phyloP scores from a whole-genome alignment of 2,113 vertebrate genomes.

The Ammodytes dubius region DNA sequence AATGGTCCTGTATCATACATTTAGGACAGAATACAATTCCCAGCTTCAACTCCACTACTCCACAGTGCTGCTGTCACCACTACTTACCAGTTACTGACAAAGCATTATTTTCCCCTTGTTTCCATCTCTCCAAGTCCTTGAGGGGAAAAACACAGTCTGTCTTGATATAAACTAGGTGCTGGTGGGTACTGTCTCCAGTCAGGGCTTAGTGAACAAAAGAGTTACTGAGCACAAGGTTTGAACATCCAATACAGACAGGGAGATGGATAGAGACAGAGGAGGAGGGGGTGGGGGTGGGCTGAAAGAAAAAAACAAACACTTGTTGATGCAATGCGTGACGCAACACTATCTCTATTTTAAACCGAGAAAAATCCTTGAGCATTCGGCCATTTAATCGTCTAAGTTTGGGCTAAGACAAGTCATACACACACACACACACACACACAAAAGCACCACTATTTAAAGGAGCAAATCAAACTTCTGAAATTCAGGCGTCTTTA shows the following conservation, averaged over 20 bases:
- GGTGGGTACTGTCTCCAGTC: constrained; percentile 80
- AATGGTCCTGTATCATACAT: background rate
- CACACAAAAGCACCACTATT: background rate
- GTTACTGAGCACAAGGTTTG: constrained; percentile 75
- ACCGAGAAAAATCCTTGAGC: background rate
- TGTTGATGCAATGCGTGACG: constrained; percentile 43
- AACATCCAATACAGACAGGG: constrained; percentile 71
- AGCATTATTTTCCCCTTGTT: constrained; percentile 18
- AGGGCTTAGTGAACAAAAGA: constrained; percentile 81
- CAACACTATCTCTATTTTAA: constrained; percentile 29
- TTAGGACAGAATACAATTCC: background rate
- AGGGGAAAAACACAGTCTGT: constrained; percentile 48
- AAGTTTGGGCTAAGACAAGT: background rate
- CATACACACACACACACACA: background rate
- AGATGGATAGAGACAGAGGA: constrained; percentile 42
- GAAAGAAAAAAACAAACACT: constrained; percentile 43
- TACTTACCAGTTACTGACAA: constrained; percentile 53
- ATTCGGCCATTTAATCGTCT: constrained; percentile 15
- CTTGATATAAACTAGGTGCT: constrained; percentile 66
- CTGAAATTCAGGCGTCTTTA: constrained; percentile 41
- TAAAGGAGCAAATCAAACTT: constrained; percentile 32
- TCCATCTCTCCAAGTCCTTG: constrained; percentile 25
- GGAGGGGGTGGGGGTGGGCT: constrained; percentile 51
- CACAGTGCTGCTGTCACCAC: background rate
- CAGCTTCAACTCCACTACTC: background rate